Conservation (phyloP, 1,140 invertebrate species). For the Achroia grisella region DNA sequence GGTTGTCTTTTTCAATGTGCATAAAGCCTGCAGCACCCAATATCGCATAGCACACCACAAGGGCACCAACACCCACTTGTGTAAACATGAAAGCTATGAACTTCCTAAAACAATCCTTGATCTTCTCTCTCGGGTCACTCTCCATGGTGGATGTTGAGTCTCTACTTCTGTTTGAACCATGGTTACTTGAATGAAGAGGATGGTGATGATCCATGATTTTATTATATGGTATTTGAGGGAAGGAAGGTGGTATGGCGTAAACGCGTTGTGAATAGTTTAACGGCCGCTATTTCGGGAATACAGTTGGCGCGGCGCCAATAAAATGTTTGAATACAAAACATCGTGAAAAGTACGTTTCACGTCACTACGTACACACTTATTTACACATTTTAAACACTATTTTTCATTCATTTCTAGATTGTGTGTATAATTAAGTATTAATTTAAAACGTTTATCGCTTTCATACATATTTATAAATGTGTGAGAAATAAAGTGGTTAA, state of each 20-base stretch:
- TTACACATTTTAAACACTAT: no score
- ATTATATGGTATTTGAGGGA: neutral
- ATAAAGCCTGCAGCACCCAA: slow-evolving; percentile 95
- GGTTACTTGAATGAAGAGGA: slow-evolving; percentile 44
- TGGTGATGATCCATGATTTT: slow-evolving; percentile 47
- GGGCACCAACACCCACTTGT: slow-evolving; percentile 94
- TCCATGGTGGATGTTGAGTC: slow-evolving; percentile 81
- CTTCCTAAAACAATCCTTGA: slow-evolving; percentile 89
- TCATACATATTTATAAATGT: no score
- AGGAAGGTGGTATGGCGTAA: no score
- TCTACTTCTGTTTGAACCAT: slow-evolving; percentile 77
- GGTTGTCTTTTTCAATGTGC: slow-evolving; percentile 84
- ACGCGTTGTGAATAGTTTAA: neutral
- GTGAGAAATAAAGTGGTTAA: no score
- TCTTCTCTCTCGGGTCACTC: slow-evolving; percentile 79
- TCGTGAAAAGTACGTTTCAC: neutral
- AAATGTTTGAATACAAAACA: slow-evolving; percentile 20
- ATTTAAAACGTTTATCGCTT: no score
- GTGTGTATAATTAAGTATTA: no score
- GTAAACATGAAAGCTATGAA: slow-evolving; percentile 93
- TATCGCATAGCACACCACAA: slow-evolving; percentile 96
- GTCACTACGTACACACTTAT: no score
- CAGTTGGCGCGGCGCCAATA: slow-evolving; percentile 40
- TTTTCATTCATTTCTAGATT: no score
- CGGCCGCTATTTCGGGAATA: slow-evolving; percentile 49